Percentiles rank a stretch among this genome's conserved stretches.
phyloP scores from a whole-genome alignment of 1,140 invertebrate species.

The Papilio aristodemus region DNA sequence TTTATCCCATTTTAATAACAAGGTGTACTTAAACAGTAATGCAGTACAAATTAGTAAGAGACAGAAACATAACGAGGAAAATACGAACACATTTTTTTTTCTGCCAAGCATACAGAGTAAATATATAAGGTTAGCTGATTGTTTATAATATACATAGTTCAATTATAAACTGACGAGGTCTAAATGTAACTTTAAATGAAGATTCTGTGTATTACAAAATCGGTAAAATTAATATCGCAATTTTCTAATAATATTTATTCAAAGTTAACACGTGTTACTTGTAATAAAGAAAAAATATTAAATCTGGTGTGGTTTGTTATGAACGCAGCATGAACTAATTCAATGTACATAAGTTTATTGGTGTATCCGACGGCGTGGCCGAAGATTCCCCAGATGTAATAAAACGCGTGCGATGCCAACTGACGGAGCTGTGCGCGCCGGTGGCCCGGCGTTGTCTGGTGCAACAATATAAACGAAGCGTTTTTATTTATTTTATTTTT shows the following conservation, averaged over 20 bases:
- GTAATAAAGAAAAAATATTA: not conserved
- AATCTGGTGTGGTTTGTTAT: constrained; percentile 39
- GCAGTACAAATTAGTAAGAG: not conserved
- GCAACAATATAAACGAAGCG: constrained; percentile 20
- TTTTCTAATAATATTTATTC: not conserved
- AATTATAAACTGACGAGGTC: too few relatives aligned
- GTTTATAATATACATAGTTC: too few relatives aligned
- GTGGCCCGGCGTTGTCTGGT: constrained; percentile 34
- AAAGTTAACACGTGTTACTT: not conserved
- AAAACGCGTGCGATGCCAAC: constrained; percentile 41
- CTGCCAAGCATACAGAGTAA: not conserved
- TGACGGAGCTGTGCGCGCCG: constrained; percentile 27
- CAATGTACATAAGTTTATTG: constrained; percentile 38
- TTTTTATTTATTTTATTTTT: constrained; percentile 6
- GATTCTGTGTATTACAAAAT: too few relatives aligned
- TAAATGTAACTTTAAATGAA: too few relatives aligned
- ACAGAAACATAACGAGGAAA: not conserved
- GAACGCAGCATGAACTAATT: constrained; percentile 34
- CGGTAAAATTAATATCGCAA: not conserved
- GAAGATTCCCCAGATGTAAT: constrained; percentile 41
- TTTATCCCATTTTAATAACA: not conserved
- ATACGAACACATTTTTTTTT: not conserved
- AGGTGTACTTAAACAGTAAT: not conserved
- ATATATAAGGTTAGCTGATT: not conserved
- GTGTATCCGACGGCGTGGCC: constrained; percentile 32